These are phyloP conservation scores for Germaria angustata DNA, from an alignment of 2,888 invertebrate genomes.

Conservation along the genomic window DNA sequence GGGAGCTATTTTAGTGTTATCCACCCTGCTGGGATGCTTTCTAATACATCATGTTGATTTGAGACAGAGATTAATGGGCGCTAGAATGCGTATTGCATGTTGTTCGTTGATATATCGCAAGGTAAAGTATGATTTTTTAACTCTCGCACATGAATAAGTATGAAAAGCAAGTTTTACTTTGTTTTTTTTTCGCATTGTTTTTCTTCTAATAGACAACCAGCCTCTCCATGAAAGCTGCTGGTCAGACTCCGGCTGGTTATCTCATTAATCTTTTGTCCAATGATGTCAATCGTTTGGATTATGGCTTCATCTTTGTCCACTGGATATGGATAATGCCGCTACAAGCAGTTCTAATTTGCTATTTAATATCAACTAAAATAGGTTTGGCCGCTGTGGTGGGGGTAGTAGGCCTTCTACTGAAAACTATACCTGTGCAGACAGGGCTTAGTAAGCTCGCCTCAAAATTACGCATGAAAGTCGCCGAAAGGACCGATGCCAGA, in stretches of 20 bases:
- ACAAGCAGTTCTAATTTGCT: conserved; percentile 84
- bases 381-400: conserved; percentile 89
- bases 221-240: conserved; percentile 86
- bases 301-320: conserved; percentile 90
- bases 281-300: conserved; percentile 95
- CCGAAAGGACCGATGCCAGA: conserved; percentile 91
- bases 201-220: conserved; percentile 82
- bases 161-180: no score
- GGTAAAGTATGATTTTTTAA: no score
- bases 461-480: conserved; percentile 86
- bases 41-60: conserved; percentile 80
- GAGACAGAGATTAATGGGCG: conserved; percentile 81
- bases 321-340: conserved; percentile 94
- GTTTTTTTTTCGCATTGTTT: no score
- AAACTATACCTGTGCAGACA: conserved; percentile 90
- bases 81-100: conserved; percentile 84
- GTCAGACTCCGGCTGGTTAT: conserved; percentile 90
- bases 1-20: conserved; percentile 75
- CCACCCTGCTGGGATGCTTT: conserved; percentile 76
- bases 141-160: no score
- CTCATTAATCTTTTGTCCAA: conserved; percentile 96
- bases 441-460: conserved; percentile 78
- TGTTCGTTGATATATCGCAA: conserved; percentile 86
- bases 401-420: conserved; percentile 87
- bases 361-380: conserved; percentile 88